Conservation (phyloP, 2,888 invertebrate species). For the Eilema sororculum region DNA sequence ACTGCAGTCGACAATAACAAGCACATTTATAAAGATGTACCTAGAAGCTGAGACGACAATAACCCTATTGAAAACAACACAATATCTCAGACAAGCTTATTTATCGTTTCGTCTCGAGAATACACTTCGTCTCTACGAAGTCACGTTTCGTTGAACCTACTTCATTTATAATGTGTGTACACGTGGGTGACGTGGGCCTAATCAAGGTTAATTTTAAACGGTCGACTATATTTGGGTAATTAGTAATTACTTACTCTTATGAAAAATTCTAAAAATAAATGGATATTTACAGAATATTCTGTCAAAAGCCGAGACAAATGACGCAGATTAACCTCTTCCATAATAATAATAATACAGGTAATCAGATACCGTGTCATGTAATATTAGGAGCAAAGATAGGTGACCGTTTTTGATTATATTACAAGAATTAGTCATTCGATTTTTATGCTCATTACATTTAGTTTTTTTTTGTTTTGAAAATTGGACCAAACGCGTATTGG, state of each 20-base stretch:
- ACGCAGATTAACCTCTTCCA: background rate
- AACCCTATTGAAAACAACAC: background rate
- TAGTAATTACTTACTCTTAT: constrained; percentile 5
- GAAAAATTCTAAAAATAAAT: background rate
- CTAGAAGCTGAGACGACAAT: constrained; percentile 2
- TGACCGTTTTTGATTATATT: background rate
- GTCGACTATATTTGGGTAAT: background rate
- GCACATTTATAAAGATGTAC: background rate
- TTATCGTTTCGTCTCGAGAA: background rate
- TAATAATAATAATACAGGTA: background rate
- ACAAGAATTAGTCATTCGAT: no score
- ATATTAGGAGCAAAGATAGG: background rate
- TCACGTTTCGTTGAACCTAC: background rate
- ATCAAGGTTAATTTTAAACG: constrained; percentile 14
- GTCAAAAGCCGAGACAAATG: background rate
- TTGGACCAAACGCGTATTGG: no score
- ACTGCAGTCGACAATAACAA: background rate
- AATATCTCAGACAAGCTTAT: background rate
- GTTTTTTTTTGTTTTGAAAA: no score
- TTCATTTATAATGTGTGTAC: background rate
- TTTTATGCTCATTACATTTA: background rate
- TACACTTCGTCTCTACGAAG: background rate
- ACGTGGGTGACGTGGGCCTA: constrained; percentile 17
- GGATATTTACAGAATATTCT: background rate
- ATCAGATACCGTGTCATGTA: constrained; percentile 2